These are phyloP conservation scores for Ophonus ardosiacus DNA, from an alignment of 2,888 invertebrate species.

Conservation along the genomic window DNA sequence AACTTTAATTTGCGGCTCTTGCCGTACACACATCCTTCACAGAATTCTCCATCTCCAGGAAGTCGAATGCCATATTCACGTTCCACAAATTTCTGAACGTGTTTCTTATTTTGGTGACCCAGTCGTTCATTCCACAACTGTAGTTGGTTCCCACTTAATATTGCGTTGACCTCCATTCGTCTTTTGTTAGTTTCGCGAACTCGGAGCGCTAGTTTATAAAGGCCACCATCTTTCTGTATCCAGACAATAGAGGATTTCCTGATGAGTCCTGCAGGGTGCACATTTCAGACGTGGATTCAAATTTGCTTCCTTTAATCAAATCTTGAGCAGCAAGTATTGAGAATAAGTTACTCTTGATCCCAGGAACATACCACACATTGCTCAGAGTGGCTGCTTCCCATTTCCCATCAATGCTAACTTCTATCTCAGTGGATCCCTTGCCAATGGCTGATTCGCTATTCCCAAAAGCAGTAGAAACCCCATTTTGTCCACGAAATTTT, in stretches of 20 bases:
- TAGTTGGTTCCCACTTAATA: not conserved
- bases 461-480: not conserved
- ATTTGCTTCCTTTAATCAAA: not conserved
- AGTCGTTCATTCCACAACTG: not conserved
- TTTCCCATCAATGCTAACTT: not conserved
- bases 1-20: not conserved
- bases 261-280: too few species aligned
- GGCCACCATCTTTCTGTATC: too few species aligned
- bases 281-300: not conserved
- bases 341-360: not conserved
- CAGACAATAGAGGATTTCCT: too few species aligned
- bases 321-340: not conserved
- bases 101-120: too few species aligned
- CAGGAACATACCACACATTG: slow-evolving; percentile 1
- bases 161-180: not conserved
- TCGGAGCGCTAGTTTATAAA: too few species aligned
- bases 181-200: not conserved
- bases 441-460: too few species aligned
- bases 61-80: too few species aligned
- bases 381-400: not conserved
- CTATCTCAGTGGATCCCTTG: too few species aligned
- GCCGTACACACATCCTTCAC: not conserved
- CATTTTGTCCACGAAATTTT: not conserved
- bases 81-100: too few species aligned
- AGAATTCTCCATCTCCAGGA: too few species aligned